Evolutionary conservation across 2,888 invertebrate genomes (phyloP).

Genomic region (Unio delphinus): DNA sequence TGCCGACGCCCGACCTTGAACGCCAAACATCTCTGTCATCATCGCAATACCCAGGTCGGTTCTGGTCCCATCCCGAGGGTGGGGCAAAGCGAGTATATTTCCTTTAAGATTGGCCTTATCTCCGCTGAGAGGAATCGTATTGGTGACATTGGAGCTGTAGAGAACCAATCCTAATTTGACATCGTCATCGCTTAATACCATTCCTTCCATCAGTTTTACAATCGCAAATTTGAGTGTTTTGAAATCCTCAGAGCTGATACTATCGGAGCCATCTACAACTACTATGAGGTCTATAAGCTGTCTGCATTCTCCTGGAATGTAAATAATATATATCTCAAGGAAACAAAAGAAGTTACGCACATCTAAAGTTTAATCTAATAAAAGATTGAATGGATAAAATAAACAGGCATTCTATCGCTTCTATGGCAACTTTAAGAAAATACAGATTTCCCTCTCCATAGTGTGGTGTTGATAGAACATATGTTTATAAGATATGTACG

Average conservation of each 20-base stretch:
- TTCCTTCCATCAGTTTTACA: conserved; percentile 19
- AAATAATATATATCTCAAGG: neutral
- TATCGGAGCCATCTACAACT: conserved; percentile 33
- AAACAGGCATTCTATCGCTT: too few relatives aligned
- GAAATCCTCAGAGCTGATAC: conserved; percentile 26
- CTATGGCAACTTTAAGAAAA: too few relatives aligned
- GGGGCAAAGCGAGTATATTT: conserved; percentile 14
- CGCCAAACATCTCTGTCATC: conserved; percentile 22
- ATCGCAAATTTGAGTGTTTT: conserved; percentile 17
- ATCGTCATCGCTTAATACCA: conserved; percentile 20
- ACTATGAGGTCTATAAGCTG: conserved; percentile 23
- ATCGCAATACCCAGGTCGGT: conserved; percentile 27
- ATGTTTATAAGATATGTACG: too few relatives aligned
- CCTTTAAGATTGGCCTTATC: conserved; percentile 12
- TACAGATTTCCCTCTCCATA: too few relatives aligned
- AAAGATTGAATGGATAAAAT: too few relatives aligned
- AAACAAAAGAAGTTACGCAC: neutral
- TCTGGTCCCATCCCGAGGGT: conserved; percentile 30
- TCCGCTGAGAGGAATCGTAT: conserved; percentile 18
- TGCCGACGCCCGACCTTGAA: conserved; percentile 14
- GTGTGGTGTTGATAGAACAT: too few relatives aligned
- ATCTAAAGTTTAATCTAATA: too few relatives aligned
- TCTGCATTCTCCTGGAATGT: conserved; percentile 18
- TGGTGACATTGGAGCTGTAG: conserved; percentile 23
- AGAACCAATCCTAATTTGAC: conserved; percentile 27